phyloP scores from a whole-genome alignment of 1,140 invertebrate species.

The Pseudomyrmex pallidus region DNA sequence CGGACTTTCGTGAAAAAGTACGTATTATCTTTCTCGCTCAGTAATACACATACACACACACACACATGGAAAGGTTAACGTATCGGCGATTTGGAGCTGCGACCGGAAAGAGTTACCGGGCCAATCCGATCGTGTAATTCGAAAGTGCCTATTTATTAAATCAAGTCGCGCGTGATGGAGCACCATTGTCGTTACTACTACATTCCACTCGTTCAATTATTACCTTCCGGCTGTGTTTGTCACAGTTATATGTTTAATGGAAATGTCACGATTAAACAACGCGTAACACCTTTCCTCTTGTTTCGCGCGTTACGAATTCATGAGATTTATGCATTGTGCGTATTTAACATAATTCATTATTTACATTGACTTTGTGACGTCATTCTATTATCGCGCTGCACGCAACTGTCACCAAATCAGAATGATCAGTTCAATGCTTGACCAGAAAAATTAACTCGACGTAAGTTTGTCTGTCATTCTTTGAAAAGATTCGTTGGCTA shows the following conservation, averaged over 20 bases:
- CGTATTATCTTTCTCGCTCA: constrained; percentile 64
- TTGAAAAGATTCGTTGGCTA: constrained; percentile 9
- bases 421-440: neutral
- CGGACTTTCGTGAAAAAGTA: constrained; percentile 74
- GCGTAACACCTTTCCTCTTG: neutral
- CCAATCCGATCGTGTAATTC: constrained; percentile 49
- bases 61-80: constrained; percentile 56
- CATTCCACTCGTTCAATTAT: constrained; percentile 7
- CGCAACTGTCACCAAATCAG: neutral
- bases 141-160: constrained; percentile 54
- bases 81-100: constrained; percentile 67
- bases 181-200: constrained; percentile 7
- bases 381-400: neutral
- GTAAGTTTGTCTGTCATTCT: neutral
- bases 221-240: neutral
- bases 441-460: neutral
- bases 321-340: neutral
- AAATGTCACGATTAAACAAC: constrained; percentile 33
- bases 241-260: neutral
- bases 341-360: constrained; percentile 4
- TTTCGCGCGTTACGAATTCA: constrained; percentile 3
- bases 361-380: neutral
- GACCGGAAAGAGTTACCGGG: constrained; percentile 63
- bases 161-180: constrained; percentile 42
- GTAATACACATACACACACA: neutral